phyloP scores from a whole-genome alignment of 2,113 vertebrate species.

The Anguilla japonica region DNA sequence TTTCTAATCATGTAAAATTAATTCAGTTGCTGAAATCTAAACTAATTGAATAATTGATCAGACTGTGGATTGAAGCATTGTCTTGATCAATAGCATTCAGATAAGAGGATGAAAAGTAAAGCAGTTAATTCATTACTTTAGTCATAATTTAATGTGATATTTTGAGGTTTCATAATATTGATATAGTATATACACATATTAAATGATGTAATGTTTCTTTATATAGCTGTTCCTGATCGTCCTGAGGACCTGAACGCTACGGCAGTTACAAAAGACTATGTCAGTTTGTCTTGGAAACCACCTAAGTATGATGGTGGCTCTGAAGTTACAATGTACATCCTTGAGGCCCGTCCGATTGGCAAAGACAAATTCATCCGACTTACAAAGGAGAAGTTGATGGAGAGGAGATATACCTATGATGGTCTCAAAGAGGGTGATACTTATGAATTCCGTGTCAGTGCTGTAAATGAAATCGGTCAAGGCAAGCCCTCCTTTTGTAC shows the following conservation, averaged over 20 bases:
- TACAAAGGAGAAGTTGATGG: constrained; percentile 88
- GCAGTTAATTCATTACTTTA: too few relatives aligned
- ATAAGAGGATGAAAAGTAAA: too few relatives aligned
- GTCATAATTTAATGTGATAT: not conserved
- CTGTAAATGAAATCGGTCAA: constrained; percentile 90
- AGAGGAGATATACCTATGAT: constrained; percentile 83
- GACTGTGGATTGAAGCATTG: not conserved
- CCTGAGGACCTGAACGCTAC: constrained; percentile 92
- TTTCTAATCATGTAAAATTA: not conserved
- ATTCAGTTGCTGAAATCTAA: not conserved
- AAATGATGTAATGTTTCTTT: not conserved
- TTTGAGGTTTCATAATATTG: not conserved
- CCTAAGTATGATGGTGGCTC: constrained; percentile 92
- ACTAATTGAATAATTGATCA: not conserved
- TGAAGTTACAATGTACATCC: constrained; percentile 88
- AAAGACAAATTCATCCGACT: constrained; percentile 89
- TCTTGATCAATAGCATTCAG: not conserved
- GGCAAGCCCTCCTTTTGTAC: constrained; percentile 95
- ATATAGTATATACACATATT: not conserved
- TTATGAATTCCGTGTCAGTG: constrained; percentile 90
- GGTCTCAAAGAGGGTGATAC: constrained; percentile 91
- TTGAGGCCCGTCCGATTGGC: constrained; percentile 92
- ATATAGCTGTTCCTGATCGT: constrained; percentile 86
- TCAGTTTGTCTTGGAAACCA: constrained; percentile 88
- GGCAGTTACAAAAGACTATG: constrained; percentile 84